Base-by-base conservation (phyloP, 2,888 invertebrate genomes). In the Pterostichus niger region DNA sequence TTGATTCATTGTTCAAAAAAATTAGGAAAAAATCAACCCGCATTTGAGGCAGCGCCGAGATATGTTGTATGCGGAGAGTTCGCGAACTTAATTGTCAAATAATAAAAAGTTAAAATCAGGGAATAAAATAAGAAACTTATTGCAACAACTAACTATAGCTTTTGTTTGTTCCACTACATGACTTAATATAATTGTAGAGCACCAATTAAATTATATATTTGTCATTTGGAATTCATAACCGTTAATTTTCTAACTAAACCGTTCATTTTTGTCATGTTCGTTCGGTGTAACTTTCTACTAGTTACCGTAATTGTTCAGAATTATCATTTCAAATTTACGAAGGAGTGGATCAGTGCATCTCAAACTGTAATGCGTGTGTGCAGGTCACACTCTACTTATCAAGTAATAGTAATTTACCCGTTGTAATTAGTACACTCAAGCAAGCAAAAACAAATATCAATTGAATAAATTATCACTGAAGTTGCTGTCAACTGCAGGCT, bases 221-320 rank as follows among this genome's bases (percentile, higher is more conserved):
- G 54, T 76, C 56, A 76, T 76, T 76, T 31, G 13, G 40, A 10
- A 76, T 76, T 76, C 76, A 76, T 76, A 56, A 76, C 76, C 35
- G 76, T 76, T 76, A 54, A 76, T 76, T 76, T 76, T 56, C 76
- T 13, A 76, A 76, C 76, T 75, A 75, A 54, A 76, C 76, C 76
- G 76, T 76, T 76, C 54, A 56, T 54, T 76, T 76, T 76, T 76
- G 76, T 76, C 56, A 76, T 52, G 56, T 76, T 76, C 54, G 13
- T 31, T 17, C 9, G 24, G 76, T 56, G 9, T 54, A 31, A 54
- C 76, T 76, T 76, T 76, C 76, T 76, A 75, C 68, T 15, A 40
- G 40, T 71, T 71, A 71, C 68, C 44, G 68, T 71, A 71, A 71
- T 71, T 71, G 31, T 71, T 56, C 11, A 56, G 44, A 40, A 71